Base-by-base conservation (phyloP, 2,113 vertebrate genomes). In the Camelus bactrianus region DNA sequence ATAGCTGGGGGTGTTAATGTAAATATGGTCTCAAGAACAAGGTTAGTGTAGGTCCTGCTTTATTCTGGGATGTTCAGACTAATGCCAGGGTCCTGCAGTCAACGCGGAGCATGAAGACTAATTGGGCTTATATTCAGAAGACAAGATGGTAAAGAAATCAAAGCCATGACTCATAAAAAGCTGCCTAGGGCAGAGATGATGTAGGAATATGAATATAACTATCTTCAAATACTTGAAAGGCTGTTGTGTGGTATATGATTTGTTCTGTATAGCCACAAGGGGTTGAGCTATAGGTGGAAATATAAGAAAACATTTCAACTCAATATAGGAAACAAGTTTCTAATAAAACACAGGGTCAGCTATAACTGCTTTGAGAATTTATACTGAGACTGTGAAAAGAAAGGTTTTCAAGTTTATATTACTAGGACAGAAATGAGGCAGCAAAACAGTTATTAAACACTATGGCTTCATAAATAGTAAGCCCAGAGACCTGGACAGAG, bases 381-480 rank as follows among this genome's bases (percentile, higher is more conserved):
- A 46, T 88, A 86, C 12, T 80, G 32, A 97, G 76, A 95, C 65
- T 3, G 46, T 13, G 5, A 76, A 97, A 96, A 75, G 38, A 24
- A 75, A 95, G 35, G 58, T 30, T 97, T 94, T 91, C 64, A 96
- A 76, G 46, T 48, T 96, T 75, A 62, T 89, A 89, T 97, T 96
- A 88, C 88, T 85, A 42, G 62, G 91, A 91, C 85, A 93, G 72
- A 98, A 97, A 93, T 95, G 13, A 67, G 9, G 14, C 26, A 48
- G 50, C 30, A 94, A 83, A 97, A 72, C 92, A 91, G 75, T 86
- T 97, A 97, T 97, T 97, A 98, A 92, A 98, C 70, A 85, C 28
- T 52, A 80, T 69, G 20, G 2, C 89, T 98, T 97, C 86, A 98
- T 96, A 96, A 97, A 76, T 96, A 97, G 95, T 95, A 97, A 98